Evolutionary conservation across 2,797 vertebrate genomes (phyloP), one percentile per base, ranked within the genome.

Genomic region (Pseudochaenichthys georgianus): DNA sequence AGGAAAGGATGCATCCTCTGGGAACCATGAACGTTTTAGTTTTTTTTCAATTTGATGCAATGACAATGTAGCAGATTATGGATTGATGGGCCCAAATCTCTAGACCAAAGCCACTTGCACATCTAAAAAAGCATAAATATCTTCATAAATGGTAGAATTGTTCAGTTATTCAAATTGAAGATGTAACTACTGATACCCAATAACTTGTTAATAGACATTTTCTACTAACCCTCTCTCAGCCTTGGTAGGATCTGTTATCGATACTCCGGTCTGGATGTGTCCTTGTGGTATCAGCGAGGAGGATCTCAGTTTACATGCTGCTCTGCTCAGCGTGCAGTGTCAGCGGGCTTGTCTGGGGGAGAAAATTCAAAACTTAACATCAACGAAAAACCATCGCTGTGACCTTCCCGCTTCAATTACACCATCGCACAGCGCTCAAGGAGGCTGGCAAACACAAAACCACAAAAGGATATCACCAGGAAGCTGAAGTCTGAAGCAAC

Each of bases 351-450:
- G 80, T 91, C 89, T 85, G 64, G 70, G 83, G 83, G 54, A 83
- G 86, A 90, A 92, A 86, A 83, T 75, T 75, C 85, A 73, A 86
- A 91, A 89, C 78, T 90, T 83, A 64, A 86, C 87, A 87, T 85
- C 88, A 78, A 86, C 68, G 3, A 78, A 68, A 63, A 84, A 84
- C 42, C 19, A 12, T 21, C 3, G n/a, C 70, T 45, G 73, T 89
- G 93, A 93, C 93, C 90, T 93, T 92, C 72, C 82, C 9, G 61
- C 83, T 92, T 88, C 86, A 75, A 59, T 92, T 93, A 91, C 89
- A 87, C 77, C 76, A 80, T 62, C 16, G 11, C 78, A 13, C 59
- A 17, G 58, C 1, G n/a, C 53, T 75, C 59, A 64, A 66, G 76
- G 68, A 75, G 70, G 51, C 45, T 55, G 57, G 76, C 64, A 79